Conservation (phyloP, 2,113 vertebrate genomes). For the Elephantulus edwardii region DNA sequence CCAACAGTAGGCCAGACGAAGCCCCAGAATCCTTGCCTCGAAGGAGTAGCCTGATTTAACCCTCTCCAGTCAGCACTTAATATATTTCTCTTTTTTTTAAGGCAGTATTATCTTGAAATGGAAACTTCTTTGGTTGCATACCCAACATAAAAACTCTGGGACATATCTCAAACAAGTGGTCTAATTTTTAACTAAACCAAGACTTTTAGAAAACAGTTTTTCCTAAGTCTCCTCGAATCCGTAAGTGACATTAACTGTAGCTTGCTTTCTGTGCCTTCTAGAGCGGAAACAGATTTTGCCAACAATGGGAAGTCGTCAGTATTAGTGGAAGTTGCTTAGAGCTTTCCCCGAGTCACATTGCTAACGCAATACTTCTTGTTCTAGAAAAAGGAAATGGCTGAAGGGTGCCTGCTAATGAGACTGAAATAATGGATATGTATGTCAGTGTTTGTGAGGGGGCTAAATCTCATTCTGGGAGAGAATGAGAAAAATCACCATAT, state of each 20-base stretch:
- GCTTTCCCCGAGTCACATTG: conserved; percentile 46
- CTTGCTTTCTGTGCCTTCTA: conserved; percentile 41
- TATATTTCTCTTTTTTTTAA: conserved; percentile 45
- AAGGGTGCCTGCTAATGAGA: conserved; percentile 68
- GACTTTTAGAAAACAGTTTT: conserved; percentile 41
- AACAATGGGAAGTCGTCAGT: conserved; percentile 65
- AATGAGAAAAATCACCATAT: background rate
- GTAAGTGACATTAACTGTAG: background rate
- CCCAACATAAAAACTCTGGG: background rate
- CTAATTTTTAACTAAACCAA: conserved; percentile 32
- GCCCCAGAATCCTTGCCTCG: too few relatives aligned
- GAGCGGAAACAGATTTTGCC: conserved; percentile 72
- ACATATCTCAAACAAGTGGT: background rate
- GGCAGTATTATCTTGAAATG: conserved; percentile 40
- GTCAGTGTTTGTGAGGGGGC: background rate
- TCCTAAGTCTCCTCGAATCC: conserved; percentile 9
- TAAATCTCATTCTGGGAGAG: background rate
- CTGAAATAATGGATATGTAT: background rate
- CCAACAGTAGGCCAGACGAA: too few relatives aligned
- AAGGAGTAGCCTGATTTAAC: too few relatives aligned
- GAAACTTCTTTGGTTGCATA: background rate
- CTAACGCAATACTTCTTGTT: conserved; percentile 72
- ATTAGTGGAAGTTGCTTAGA: conserved; percentile 67
- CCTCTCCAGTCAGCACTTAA: conserved; percentile 27
- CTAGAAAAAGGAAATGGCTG: conserved; percentile 75